Evolutionary conservation across 1,140 invertebrate genomes (phyloP).

Genomic region (Hetaerina americana): DNA sequence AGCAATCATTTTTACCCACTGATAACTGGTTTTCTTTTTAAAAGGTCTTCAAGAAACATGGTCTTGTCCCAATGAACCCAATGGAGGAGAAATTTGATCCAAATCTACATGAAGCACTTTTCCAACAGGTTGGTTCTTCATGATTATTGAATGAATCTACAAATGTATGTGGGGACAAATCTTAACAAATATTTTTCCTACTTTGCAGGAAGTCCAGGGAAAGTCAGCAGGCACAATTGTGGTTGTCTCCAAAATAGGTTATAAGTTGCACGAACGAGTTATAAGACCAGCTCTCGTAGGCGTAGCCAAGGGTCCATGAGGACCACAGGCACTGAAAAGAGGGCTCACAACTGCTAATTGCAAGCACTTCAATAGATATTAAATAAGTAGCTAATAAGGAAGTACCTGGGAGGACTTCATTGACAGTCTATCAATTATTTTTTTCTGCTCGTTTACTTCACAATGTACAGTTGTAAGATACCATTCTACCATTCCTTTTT

Average conservation of each 20-base stretch:
- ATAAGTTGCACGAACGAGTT: conserved; percentile 84
- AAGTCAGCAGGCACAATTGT: conserved; percentile 77
- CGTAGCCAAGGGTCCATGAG: conserved; percentile 53
- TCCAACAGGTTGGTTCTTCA: conserved; percentile 58
- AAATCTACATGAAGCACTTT: conserved; percentile 90
- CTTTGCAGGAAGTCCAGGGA: conserved; percentile 58
- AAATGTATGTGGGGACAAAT: conserved; percentile 9
- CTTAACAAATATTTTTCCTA: conserved; percentile 13
- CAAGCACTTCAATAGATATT: too few relatives aligned
- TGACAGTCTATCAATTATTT: too few relatives aligned
- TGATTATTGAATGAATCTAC: not conserved
- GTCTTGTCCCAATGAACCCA: conserved; percentile 72
- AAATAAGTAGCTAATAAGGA: too few relatives aligned
- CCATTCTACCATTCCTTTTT: not conserved
- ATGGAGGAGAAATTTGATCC: conserved; percentile 92
- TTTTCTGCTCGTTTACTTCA: not conserved
- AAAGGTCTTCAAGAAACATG: conserved; percentile 81
- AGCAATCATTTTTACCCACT: conserved; percentile 3
- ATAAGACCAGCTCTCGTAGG: conserved; percentile 93
- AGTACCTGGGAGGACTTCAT: too few relatives aligned
- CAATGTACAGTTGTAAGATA: not conserved
- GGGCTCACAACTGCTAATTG: too few relatives aligned
- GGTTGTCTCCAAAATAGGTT: conserved; percentile 89
- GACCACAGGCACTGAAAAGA: too few relatives aligned
- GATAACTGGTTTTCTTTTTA: conserved; percentile 12